Conservation (phyloP, 2,888 invertebrate genomes). For the Ashinkailepas kermadecensis region DNA sequence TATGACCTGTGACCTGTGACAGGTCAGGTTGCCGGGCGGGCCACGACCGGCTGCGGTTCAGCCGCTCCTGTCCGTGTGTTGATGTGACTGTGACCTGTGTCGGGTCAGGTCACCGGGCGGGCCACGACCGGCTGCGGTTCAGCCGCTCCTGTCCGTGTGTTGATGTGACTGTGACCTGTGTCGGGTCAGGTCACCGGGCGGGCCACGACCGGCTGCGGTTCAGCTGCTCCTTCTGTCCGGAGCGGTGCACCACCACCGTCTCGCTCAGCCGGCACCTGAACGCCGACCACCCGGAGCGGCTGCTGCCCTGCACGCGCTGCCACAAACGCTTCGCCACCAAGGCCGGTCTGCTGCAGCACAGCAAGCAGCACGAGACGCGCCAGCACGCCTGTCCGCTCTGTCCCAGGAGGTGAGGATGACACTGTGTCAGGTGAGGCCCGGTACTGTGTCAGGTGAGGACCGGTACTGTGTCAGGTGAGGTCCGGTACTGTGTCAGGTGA, state of each 20-base stretch:
- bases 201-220: background rate
- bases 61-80: too few species aligned
- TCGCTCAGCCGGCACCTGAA: background rate
- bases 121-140: background rate
- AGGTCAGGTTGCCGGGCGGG: background rate
- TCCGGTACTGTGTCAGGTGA: too few species aligned
- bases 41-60: background rate
- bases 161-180: background rate
- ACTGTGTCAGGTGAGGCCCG: background rate
- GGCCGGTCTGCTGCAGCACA: background rate
- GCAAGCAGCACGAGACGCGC: background rate
- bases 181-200: background rate
- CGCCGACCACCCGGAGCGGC: background rate
- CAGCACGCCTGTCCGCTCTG: background rate
- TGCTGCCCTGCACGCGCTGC: background rate
- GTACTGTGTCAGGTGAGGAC: too few species aligned
- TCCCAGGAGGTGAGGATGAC: background rate
- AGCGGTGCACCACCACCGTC: background rate
- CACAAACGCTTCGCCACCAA: background rate
- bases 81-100: background rate
- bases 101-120: background rate
- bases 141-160: too few species aligned
- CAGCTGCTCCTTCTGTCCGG: background rate
- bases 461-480: too few species aligned
- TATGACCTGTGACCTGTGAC: background rate